Evolutionary conservation across 2,888 invertebrate species (phyloP).

Genomic region (Cabera pusaria): DNA sequence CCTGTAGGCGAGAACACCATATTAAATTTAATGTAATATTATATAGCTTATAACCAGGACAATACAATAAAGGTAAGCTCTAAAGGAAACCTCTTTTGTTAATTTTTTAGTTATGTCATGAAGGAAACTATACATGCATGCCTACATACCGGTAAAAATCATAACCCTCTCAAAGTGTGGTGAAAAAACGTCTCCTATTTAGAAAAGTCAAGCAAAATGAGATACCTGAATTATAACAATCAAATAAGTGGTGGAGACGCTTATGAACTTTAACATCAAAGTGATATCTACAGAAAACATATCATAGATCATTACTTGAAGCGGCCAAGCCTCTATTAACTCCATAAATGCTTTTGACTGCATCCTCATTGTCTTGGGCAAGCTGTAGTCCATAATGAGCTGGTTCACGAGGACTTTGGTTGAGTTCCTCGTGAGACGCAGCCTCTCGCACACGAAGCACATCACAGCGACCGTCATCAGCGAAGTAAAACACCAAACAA

Average conservation of each 20-base stretch:
- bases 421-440: conserved; percentile 27
- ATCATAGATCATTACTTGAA: conserved; percentile 51
- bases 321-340: conserved; percentile 49
- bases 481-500: conserved; percentile 48
- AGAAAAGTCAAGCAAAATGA: conserved; percentile 47
- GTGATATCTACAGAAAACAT: conserved; percentile 64
- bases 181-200: no score
- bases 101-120: no score
- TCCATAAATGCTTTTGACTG: conserved; percentile 49
- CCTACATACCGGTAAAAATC: no score
- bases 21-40: no score
- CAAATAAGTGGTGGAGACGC: conserved; percentile 62
- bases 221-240: conserved; percentile 64
- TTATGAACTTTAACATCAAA: conserved; percentile 61
- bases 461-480: conserved; percentile 45
- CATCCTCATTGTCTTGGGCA: conserved; percentile 50
- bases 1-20: no score
- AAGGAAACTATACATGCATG: no score
- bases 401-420: conserved; percentile 55
- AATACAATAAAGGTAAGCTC: no score
- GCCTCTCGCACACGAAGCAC: conserved; percentile 50
- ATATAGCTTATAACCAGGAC: no score
- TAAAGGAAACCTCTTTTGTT: no score
- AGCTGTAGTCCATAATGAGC: conserved; percentile 60
- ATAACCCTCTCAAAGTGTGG: no score